Evolutionary conservation across 2,888 invertebrate species (phyloP).

Genomic region (Dioctria rufipes): DNA sequence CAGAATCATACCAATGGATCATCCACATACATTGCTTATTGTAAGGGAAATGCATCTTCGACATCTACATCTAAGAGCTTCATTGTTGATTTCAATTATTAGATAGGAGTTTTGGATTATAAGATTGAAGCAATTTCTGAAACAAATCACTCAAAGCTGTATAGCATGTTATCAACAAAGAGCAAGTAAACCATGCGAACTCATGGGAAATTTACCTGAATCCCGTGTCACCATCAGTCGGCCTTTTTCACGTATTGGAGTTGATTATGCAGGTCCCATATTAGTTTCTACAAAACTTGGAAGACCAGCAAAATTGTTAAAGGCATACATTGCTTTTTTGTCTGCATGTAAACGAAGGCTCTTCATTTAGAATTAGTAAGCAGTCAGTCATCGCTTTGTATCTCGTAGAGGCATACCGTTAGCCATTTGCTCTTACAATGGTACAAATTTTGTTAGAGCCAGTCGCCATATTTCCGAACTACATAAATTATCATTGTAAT

Average conservation of each 20-base stretch:
- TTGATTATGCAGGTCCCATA: background rate
- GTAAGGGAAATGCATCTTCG: background rate
- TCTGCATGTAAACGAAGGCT: background rate
- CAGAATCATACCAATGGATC: background rate
- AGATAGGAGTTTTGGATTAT: background rate
- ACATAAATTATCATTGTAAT: too few relatives aligned
- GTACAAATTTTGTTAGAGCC: background rate
- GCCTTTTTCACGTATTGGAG: background rate
- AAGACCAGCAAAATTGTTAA: background rate
- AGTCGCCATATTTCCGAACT: background rate
- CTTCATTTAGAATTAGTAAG: too few relatives aligned
- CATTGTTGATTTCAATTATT: background rate
- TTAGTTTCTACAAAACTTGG: background rate
- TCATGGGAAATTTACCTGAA: background rate
- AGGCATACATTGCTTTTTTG: background rate
- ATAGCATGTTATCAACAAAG: background rate
- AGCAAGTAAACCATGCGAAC: background rate
- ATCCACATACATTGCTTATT: background rate
- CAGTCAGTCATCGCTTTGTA: background rate
- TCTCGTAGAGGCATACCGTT: background rate
- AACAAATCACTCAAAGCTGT: background rate
- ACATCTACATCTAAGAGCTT: background rate
- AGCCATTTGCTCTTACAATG: background rate
- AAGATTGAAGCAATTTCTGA: background rate
- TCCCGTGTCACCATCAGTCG: background rate